Evolutionary conservation across 2,113 vertebrate genomes (phyloP).

Genomic region (Channa argus): DNA sequence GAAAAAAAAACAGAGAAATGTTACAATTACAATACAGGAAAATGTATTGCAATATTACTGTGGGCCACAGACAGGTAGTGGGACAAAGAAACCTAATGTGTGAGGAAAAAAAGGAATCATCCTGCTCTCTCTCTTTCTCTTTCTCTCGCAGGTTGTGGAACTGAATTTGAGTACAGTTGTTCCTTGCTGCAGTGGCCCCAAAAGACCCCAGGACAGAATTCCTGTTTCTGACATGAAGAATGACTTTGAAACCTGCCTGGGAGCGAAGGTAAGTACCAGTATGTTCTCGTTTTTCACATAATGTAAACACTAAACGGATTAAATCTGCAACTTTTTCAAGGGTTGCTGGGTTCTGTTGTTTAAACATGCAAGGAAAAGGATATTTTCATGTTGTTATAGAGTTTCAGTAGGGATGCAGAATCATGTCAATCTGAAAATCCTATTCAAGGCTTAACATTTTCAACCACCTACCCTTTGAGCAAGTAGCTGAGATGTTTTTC

Average conservation of each 20-base stretch:
- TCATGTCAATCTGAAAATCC: too few species aligned
- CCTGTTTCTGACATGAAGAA: conserved; percentile 92
- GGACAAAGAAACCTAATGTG: background rate
- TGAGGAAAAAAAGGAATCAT: background rate
- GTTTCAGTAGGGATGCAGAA: too few species aligned
- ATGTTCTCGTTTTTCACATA: fast-evolving
- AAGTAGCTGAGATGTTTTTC: too few species aligned
- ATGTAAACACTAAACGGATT: background rate
- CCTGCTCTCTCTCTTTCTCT: background rate
- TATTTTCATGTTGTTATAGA: too few species aligned
- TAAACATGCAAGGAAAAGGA: too few species aligned
- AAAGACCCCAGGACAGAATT: conserved; percentile 95
- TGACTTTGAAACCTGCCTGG: conserved; percentile 92
- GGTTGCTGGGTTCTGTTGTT: too few species aligned
- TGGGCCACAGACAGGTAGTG: too few species aligned
- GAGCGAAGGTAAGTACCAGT: conserved; percentile 83
- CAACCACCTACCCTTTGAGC: too few species aligned
- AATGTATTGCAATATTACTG: too few species aligned
- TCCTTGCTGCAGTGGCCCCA: conserved; percentile 97
- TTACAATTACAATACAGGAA: too few species aligned
- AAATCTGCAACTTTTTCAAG: background rate
- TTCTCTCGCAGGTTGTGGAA: conserved; percentile 68
- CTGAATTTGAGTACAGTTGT: conserved; percentile 91
- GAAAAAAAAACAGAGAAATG: too few species aligned
- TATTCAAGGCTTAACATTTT: too few species aligned